Percentiles rank a stretch among this genome's conserved stretches.
phyloP scores from a whole-genome alignment of 1,140 invertebrate genomes.

The Diachasmimorpha longicaudata region DNA sequence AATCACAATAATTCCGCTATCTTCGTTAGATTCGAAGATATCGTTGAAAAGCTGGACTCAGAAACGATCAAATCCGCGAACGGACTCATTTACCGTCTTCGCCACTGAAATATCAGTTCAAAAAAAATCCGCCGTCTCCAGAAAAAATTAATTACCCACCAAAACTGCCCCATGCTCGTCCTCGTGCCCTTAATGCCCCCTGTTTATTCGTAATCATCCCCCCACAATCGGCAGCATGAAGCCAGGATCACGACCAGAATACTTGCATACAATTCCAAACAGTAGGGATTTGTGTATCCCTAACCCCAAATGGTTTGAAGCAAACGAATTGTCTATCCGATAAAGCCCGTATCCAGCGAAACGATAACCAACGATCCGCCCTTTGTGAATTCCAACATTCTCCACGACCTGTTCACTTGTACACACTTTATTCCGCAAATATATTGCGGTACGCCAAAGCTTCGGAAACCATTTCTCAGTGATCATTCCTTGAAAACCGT shows the following conservation, averaged over 20 bases:
- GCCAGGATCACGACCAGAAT: not conserved
- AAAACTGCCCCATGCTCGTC: too few relatives aligned
- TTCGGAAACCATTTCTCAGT: not conserved
- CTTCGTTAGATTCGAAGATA: too few relatives aligned
- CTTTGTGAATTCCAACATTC: conserved; percentile 4
- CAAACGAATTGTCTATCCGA: conserved; percentile 12
- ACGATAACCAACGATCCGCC: conserved; percentile 3
- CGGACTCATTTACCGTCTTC: too few relatives aligned
- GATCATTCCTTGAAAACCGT: not conserved
- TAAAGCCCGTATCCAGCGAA: conserved; percentile 4
- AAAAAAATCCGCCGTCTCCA: too few relatives aligned
- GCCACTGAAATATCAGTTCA: too few relatives aligned
- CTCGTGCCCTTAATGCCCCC: too few relatives aligned
- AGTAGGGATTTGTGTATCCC: not conserved
- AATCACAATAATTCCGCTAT: too few relatives aligned
- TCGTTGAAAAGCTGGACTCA: too few relatives aligned
- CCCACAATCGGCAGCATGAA: too few relatives aligned
- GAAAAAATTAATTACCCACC: too few relatives aligned
- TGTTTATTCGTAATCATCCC: too few relatives aligned
- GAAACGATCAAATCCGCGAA: too few relatives aligned
- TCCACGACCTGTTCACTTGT: not conserved
- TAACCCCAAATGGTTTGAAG: not conserved
- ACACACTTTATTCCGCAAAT: not conserved
- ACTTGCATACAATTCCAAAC: not conserved
- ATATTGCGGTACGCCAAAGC: not conserved